Evolutionary conservation across 1,140 invertebrate genomes (phyloP), one percentile per base, ranked within the genome.

Genomic region (Bombus consobrinus): DNA sequence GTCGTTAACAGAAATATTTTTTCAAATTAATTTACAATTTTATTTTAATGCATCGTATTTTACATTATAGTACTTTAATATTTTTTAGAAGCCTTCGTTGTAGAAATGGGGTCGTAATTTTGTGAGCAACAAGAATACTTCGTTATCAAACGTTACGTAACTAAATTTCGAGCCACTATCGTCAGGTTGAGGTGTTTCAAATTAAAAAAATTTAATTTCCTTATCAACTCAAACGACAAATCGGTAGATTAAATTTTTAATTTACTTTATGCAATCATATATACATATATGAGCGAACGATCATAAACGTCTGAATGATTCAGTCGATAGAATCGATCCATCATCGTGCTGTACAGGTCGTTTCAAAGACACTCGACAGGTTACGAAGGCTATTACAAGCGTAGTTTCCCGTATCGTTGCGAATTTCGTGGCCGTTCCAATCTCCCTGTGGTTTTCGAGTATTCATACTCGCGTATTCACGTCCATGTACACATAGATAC

Each of bases 371-470:
- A 18, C 28, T n/a, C 37, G 28, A 22, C 1, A 10, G 18, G 25
- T 37, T 8, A 64, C 39, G 9, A 25, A n/a, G 25, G 3, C 41
- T 39, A 43, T 47, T 68, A 43, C 43, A 25, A 2, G 22, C 28
- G 3, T 8, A 28, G 28, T 25, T 66, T 28, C 41, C 43, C 37
- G 68, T 64, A 87, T 39, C 73, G 57, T 79, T 71, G 6, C 68
- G 43, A 89, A 89, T 74, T 81, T 83, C 77, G 37, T 62, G 57
- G 74, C 39, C 77, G 77, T 81, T 76, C 34, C 77, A 89, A 78
- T 89, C 83, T 86, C 77, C 76, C 77, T 53, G 81, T 88, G 80
- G 77, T 88, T 89, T 86, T 89, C 81, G 71, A 78, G 57, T 81
- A 81, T 75, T 59, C 76, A 59, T 69, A 34, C 25, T n/a, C 37